These are phyloP conservation scores for Microcebus murinus DNA, from an alignment of 2,113 vertebrate genomes.

Conservation along the genomic window DNA sequence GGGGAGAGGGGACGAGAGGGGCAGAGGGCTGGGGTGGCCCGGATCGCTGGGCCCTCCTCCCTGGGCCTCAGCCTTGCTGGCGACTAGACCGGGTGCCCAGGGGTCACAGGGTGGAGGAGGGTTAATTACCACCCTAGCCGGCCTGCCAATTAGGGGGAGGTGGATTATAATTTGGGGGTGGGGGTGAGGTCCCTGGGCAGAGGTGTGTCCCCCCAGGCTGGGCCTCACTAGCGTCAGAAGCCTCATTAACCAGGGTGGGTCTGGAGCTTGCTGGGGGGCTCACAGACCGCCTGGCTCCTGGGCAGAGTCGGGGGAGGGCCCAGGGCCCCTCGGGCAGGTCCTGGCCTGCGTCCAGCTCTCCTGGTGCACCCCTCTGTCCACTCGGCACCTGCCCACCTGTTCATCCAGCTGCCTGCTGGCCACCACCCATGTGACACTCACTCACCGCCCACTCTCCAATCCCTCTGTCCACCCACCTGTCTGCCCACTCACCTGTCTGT, in stretches of 20 bases:
- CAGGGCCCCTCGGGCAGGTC: background rate
- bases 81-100: background rate
- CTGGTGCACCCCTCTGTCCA: background rate
- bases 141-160: conserved; percentile 71
- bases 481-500: background rate
- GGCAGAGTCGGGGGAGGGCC: too few relatives aligned
- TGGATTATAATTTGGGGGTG: conserved; percentile 74
- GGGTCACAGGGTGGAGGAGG: conserved; percentile 46
- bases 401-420: background rate
- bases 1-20: background rate
- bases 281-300: background rate
- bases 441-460: fast-evolving
- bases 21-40: background rate
- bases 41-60: background rate
- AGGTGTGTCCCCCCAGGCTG: conserved; percentile 20
- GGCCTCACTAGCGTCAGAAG: conserved; percentile 63
- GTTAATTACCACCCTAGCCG: conserved; percentile 65
- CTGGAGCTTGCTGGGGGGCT: background rate
- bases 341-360: background rate
- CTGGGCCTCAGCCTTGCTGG: background rate
- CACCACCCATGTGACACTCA: too few relatives aligned
- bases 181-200: conserved; percentile 56
- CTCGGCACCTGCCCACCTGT: too few relatives aligned
- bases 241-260: conserved; percentile 70
- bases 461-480: background rate